Percentiles rank a stretch among this genome's conserved stretches.
These are phyloP conservation scores for Patella ulyssiponensis DNA, from an alignment of 2,888 invertebrate species.

Conservation along the genomic window DNA sequence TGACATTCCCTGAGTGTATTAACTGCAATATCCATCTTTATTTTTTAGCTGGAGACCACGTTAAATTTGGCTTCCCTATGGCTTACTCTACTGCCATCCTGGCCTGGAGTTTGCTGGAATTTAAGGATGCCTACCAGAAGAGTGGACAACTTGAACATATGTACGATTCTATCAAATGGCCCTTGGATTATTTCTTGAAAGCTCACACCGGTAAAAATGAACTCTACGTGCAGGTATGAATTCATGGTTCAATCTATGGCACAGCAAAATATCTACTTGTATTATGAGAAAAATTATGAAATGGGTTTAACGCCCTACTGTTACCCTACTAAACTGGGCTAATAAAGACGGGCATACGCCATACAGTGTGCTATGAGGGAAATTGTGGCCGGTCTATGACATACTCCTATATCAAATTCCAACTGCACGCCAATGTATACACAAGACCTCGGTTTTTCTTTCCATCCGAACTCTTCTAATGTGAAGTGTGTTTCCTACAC, in stretches of 20 bases:
- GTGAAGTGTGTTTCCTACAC: background rate
- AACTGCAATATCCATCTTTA: background rate
- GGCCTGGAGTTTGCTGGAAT: conserved; percentile 58
- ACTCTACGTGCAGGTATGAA: conserved; percentile 73
- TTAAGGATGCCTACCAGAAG: conserved; percentile 50
- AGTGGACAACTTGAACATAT: conserved; percentile 53
- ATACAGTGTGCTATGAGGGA: too few species aligned
- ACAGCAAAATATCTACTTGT: too few species aligned
- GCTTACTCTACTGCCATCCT: conserved; percentile 54
- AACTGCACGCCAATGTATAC: too few species aligned
- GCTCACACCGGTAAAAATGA: conserved; percentile 67
- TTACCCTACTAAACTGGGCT: too few species aligned
- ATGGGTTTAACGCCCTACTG: too few species aligned
- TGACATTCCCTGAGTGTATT: too few species aligned
- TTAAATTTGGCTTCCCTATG: conserved; percentile 65
- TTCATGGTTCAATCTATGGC: background rate
- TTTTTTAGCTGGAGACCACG: conserved; percentile 59
- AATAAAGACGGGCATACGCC: too few species aligned
- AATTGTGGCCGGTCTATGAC: too few species aligned
- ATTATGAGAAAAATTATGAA: too few species aligned
- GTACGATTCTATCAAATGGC: conserved; percentile 75
- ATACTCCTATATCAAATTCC: too few species aligned
- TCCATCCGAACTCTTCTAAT: too few species aligned
- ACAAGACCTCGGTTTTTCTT: too few species aligned
- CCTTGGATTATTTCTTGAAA: conserved; percentile 78